Percentiles rank a stretch among this genome's conserved stretches.
Evolutionary conservation across 2,888 invertebrate genomes (phyloP).

Genomic region (Rhingia rostrata): DNA sequence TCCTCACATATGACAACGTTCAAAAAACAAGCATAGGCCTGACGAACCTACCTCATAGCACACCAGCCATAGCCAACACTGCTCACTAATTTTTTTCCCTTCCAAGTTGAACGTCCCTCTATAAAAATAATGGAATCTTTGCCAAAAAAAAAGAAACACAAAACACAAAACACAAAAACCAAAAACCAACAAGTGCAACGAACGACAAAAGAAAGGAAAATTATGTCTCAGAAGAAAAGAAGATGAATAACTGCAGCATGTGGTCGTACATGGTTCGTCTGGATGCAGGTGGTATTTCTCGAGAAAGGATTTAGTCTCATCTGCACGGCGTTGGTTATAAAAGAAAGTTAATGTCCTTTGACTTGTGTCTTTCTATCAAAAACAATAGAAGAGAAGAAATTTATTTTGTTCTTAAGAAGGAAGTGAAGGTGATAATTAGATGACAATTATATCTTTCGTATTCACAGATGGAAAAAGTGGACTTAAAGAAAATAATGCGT

Average conservation of each 20-base stretch:
- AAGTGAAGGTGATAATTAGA: background rate
- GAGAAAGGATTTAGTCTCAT: background rate
- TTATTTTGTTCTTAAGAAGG: background rate
- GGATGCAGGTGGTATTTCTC: too few relatives aligned
- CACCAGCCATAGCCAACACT: background rate
- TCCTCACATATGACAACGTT: background rate
- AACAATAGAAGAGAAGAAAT: background rate
- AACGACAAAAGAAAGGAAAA: constrained; percentile 16
- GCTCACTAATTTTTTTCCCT: background rate
- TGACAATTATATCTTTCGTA: background rate
- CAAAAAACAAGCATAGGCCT: background rate
- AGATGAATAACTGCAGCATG: constrained; percentile 25
- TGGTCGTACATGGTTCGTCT: constrained; percentile 7
- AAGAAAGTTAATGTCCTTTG: background rate
- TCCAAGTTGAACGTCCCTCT: background rate
- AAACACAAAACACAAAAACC: too few relatives aligned
- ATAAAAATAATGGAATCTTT: constrained; percentile 23
- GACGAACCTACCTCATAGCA: background rate
- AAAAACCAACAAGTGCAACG: constrained; percentile 31
- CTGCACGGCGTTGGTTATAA: background rate
- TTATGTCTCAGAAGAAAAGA: background rate
- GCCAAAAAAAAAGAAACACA: constrained; percentile 5
- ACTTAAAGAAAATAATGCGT: background rate
- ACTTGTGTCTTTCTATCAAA: background rate
- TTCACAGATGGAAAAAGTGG: too few relatives aligned